These are phyloP conservation scores for Cavia aperea DNA, from an alignment of 2,113 vertebrate species.

Conservation along the genomic window DNA sequence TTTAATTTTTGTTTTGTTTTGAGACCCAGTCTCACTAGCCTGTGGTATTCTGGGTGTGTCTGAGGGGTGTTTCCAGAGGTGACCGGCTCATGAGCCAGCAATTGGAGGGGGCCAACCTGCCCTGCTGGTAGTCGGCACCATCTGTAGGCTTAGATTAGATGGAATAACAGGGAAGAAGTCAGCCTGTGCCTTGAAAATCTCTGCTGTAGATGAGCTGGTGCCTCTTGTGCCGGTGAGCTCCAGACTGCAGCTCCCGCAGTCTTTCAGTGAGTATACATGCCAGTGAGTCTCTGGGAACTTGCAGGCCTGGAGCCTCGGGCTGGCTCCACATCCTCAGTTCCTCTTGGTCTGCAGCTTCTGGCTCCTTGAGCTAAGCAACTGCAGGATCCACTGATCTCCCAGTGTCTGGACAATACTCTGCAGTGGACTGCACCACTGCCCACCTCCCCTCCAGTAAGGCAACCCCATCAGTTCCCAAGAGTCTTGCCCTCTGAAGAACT, in stretches of 20 bases:
- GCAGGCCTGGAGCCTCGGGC: neutral
- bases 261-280: neutral
- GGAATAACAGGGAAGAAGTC: neutral
- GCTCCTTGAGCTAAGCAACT: neutral
- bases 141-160: no score
- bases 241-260: neutral
- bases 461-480: neutral
- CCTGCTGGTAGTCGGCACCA: neutral
- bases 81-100: neutral
- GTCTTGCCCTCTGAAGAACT: neutral
- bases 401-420: neutral
- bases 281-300: neutral
- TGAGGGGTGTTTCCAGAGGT: neutral
- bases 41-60: neutral
- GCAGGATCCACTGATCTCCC: neutral
- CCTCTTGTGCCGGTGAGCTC: neutral
- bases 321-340: no score
- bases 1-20: no score
- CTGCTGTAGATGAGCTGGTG: neutral
- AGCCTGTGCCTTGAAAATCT: neutral
- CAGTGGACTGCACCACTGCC: neutral
- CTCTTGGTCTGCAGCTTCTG: neutral
- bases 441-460: neutral
- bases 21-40: neutral
- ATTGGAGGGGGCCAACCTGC: neutral